Base-by-base conservation (phyloP, 2,888 invertebrate species). In the Standfussiana lucernea region DNA sequence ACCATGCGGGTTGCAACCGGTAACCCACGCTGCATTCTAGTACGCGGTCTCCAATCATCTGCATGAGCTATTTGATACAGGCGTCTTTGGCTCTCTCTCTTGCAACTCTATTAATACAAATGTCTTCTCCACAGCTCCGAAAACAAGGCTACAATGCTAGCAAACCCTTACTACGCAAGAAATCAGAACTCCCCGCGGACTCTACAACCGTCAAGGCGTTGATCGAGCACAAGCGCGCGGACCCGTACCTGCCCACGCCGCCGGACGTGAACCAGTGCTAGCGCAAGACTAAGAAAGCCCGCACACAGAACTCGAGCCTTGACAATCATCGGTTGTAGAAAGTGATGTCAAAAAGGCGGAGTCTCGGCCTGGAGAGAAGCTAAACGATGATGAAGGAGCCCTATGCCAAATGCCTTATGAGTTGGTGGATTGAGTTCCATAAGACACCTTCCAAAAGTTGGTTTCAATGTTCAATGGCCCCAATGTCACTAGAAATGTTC, bases 131-230 rank as follows among this genome's bases (percentile, higher is more conserved):
- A 21, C 94, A 97, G 97, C 97, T 96, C 62, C 97, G 97, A 85
- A 98, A 97, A 93, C 97, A 96, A 89, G 93, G 92, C 72, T 97
- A 97, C 94, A 97, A 98, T 97, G 97, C 98, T 97, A 94, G 98
- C 98, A 95, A 95, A 96, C 99, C 99, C 72, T 97, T 99, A 89
- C 97, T 99, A 86, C 98, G 99, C 95, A 98, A 99, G 96, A 99
- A 99, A 97, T 99, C 99, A 28, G 99, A 99, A 95, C 97, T 99
- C 93, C 99, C 99, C 67, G 99, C 99, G 92, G 99, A 99, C 97
- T 97, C 98, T 90, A 98, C 98, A 94, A 99, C 99, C 74, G 98
- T 99, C 91, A 98, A 98, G 95, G 99, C 99, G 86, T 97, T 99
- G 89, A 98, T 98, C 94, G 99, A 98, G 94, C 99, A 99, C 97